These are phyloP conservation scores for Eupsilia transversa DNA, from an alignment of 2,888 invertebrate species.

Conservation along the genomic window DNA sequence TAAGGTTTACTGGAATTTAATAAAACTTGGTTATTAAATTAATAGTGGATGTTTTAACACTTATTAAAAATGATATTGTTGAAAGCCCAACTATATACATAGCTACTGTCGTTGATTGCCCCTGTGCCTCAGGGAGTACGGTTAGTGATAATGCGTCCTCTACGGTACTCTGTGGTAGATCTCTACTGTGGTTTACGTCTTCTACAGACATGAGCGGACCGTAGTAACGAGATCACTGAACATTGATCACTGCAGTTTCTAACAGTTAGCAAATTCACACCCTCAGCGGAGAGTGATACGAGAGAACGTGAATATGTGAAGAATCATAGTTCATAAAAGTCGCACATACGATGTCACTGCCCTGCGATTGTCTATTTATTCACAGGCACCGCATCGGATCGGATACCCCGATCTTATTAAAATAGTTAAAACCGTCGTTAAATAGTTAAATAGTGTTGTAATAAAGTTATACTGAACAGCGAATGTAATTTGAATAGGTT, in stretches of 20 bases:
- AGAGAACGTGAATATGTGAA: conserved; percentile 25
- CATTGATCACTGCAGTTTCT: conserved; percentile 7
- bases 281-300: neutral
- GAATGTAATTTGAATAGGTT: conserved; percentile 54
- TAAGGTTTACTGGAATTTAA: neutral
- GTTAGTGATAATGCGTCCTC: no score
- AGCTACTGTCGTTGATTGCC: neutral
- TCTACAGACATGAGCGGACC: no score
- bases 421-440: conserved; percentile 51
- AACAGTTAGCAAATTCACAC: conserved; percentile 16
- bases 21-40: neutral
- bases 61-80: no score
- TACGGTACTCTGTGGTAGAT: neutral
- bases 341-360: neutral
- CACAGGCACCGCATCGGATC: conserved; percentile 7
- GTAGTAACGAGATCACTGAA: neutral
- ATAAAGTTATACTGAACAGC: conserved; percentile 56
- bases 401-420: conserved; percentile 41
- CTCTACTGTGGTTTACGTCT: no score
- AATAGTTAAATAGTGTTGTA: conserved; percentile 55
- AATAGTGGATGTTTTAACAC: neutral
- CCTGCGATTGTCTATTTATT: conserved; percentile 24
- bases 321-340: conserved; percentile 39
- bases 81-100: neutral
- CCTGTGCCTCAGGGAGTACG: neutral